Conservation (phyloP, 2,797 vertebrate genomes). For the Oophaga sylvatica region DNA sequence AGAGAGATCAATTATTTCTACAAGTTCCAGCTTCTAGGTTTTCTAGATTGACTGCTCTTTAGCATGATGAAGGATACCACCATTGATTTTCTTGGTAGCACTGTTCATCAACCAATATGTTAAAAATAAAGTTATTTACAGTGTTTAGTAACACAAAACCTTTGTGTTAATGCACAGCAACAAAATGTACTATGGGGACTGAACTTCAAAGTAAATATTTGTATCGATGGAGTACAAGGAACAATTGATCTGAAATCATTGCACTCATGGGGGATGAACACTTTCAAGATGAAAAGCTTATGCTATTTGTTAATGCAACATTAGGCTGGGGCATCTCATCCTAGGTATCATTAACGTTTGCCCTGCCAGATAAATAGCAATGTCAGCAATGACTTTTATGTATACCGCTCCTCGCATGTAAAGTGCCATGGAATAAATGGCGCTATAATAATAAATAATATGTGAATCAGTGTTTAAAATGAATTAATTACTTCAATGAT, state of each 20-base stretch:
- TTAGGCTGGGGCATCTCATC: conserved; percentile 6
- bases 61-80: not conserved
- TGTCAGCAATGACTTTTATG: not conserved
- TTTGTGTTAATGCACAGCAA: not conserved
- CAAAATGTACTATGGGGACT: conserved; percentile 36
- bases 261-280: conserved; percentile 23
- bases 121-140: conserved; percentile 39
- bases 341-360: not conserved
- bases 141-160: conserved; percentile 3
- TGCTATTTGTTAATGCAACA: conserved; percentile 39
- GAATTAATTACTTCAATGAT: not conserved
- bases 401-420: no score
- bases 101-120: not conserved
- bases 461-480: not conserved
- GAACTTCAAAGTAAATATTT: conserved; percentile 25
- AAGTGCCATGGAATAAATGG: no score
- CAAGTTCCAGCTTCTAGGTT: not conserved
- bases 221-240: conserved; percentile 25
- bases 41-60: conserved; percentile 1
- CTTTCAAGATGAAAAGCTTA: conserved; percentile 43
- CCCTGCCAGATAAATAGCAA: not conserved
- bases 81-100: conserved; percentile 21
- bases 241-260: conserved; percentile 37
- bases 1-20: conserved; percentile 9
- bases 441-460: not conserved